Percentiles rank a stretch among this genome's conserved stretches.
These are phyloP conservation scores for Bilobella aurantiaca DNA, from an alignment of 1,140 invertebrate species.

Conservation along the genomic window DNA sequence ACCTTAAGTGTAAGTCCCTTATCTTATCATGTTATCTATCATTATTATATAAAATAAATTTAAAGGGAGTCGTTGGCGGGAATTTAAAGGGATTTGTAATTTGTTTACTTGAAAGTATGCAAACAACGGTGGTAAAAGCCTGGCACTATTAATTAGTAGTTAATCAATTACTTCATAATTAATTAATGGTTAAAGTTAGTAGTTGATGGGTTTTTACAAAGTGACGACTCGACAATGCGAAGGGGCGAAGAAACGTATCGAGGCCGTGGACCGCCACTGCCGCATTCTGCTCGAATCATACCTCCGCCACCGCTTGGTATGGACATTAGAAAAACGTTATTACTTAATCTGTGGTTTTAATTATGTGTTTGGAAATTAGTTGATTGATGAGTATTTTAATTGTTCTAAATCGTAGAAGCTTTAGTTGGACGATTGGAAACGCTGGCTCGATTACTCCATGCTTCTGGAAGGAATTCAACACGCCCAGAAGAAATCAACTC, in stretches of 20 bases:
- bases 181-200: not conserved
- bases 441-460: constrained; percentile 25
- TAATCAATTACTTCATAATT: no score
- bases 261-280: not conserved
- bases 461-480: constrained; percentile 27
- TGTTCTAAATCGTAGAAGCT: constrained; percentile 20
- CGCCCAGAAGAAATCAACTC: constrained; percentile 11
- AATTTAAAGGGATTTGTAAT: no score
- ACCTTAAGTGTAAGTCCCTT: no score
- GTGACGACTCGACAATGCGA: not conserved
- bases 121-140: no score
- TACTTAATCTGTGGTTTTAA: constrained; percentile 4
- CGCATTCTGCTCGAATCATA: not conserved
- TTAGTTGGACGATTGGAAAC: constrained; percentile 32
- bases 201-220: not conserved
- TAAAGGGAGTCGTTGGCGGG: no score
- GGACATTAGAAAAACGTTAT: not conserved
- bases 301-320: not conserved
- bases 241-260: not conserved
- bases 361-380: no score
- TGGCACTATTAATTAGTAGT: no score
- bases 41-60: no score
- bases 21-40: no score
- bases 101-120: no score
- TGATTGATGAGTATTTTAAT: no score